A percentile compares a stretch with the other conserved stretches of the same genome.
Evolutionary conservation across 1,140 invertebrate species (phyloP).

Genomic region (Drosophila pallidifrons): DNA sequence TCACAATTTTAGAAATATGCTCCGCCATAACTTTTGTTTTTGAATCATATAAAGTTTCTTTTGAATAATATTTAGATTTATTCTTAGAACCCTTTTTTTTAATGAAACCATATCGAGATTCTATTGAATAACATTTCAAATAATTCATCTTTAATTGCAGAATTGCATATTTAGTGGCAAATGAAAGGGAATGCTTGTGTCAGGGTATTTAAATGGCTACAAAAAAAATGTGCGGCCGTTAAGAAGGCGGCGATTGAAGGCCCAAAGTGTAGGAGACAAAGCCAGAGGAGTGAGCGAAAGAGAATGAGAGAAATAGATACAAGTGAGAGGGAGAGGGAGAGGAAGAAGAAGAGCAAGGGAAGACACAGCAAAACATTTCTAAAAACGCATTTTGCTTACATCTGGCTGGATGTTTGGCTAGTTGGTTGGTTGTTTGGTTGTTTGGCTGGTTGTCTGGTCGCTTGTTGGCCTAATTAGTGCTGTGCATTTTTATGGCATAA

Average conservation of each 20-base stretch:
- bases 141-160: too few relatives aligned
- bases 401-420: slow-evolving; percentile 1
- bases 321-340: background rate
- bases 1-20: too few relatives aligned
- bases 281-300: background rate
- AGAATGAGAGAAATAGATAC: background rate
- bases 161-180: too few relatives aligned
- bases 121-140: too few relatives aligned
- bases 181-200: background rate
- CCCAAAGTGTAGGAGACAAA: slow-evolving; percentile 7
- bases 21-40: too few relatives aligned
- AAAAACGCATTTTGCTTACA: slow-evolving; percentile 30
- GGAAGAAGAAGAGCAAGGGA: background rate
- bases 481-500: slow-evolving; percentile 82
- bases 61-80: too few relatives aligned
- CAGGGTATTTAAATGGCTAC: slow-evolving; percentile 16
- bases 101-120: too few relatives aligned
- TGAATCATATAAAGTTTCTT: too few relatives aligned
- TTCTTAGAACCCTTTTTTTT: too few relatives aligned
- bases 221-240: slow-evolving; percentile 30
- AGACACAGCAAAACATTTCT: slow-evolving; percentile 7
- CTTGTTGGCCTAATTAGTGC: slow-evolving; percentile 79
- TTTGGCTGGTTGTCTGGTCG: slow-evolving; percentile 11
- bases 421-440: slow-evolving; percentile 41
- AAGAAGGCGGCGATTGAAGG: slow-evolving; percentile 40